phyloP scores from a whole-genome alignment of 2,888 invertebrate species.

The Spodoptera exigua region DNA sequence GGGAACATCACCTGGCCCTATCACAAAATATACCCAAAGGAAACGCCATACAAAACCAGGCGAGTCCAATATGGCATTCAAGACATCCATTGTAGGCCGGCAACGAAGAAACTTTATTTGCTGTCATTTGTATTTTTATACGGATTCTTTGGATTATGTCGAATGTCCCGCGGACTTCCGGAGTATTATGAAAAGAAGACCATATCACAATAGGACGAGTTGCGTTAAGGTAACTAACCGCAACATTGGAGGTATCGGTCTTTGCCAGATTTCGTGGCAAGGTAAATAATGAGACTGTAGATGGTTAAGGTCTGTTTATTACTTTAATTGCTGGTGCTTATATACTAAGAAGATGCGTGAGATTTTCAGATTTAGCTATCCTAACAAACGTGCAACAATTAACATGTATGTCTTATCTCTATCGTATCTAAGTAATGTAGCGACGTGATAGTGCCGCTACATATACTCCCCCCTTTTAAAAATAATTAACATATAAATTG shows the following conservation, averaged over 20 bases:
- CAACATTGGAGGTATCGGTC: constrained; percentile 62
- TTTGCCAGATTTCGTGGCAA: no score
- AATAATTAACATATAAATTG: no score
- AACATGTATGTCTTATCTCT: no score
- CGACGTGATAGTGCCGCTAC: no score
- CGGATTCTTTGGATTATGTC: constrained; percentile 68
- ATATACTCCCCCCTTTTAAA: no score
- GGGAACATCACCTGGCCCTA: constrained; percentile 60
- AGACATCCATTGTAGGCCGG: constrained; percentile 67
- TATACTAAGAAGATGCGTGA: no score
- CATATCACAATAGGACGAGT: constrained; percentile 65
- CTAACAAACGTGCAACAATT: no score
- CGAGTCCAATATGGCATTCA: constrained; percentile 63
- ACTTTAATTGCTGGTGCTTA: no score
- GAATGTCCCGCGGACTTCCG: constrained; percentile 79
- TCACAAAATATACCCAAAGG: constrained; percentile 62
- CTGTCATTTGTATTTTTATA: constrained; percentile 81
- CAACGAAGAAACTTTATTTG: constrained; percentile 80
- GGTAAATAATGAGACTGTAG: no score
- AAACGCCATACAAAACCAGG: constrained; percentile 57
- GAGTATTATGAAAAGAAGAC: constrained; percentile 68
- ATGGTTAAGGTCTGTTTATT: no score
- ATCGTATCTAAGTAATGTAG: no score
- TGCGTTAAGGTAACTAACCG: constrained; percentile 73
- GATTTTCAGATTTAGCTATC: no score